Conservation (phyloP, 2,113 vertebrate genomes). For the Misgurnus mizolepis region DNA sequence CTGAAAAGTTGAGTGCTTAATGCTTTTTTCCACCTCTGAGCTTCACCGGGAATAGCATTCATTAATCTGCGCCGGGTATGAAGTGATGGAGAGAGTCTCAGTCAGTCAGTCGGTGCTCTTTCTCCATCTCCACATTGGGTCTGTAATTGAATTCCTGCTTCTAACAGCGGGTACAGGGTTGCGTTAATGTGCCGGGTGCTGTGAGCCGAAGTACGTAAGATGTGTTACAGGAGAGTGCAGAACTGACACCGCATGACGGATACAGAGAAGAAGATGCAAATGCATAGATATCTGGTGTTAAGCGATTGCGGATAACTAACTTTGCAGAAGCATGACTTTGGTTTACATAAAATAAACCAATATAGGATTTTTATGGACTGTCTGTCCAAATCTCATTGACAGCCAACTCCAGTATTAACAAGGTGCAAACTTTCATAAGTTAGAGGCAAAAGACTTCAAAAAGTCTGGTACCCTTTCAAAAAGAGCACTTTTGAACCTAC, state of each 20-base stretch:
- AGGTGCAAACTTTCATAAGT: too few species aligned
- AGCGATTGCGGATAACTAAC: slow-evolving; percentile 13
- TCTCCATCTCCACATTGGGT: slow-evolving; percentile 16
- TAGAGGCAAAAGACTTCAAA: too few species aligned
- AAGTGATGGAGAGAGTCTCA: slow-evolving; percentile 32
- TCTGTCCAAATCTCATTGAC: not conserved
- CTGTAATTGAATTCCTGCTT: slow-evolving; percentile 51
- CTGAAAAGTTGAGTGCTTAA: slow-evolving; percentile 42
- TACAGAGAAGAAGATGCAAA: slow-evolving; percentile 21
- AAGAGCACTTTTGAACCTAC: too few species aligned
- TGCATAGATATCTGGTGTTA: slow-evolving; percentile 5
- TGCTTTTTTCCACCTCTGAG: slow-evolving; percentile 31
- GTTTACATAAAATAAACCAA: not conserved
- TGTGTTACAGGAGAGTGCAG: slow-evolving; percentile 27
- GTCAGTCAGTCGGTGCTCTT: slow-evolving; percentile 23
- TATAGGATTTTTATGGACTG: not conserved
- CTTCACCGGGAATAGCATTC: slow-evolving; percentile 35
- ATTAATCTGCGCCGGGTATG: slow-evolving; percentile 42
- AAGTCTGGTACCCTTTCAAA: too few species aligned
- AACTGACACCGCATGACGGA: slow-evolving; percentile 17
- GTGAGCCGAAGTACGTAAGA: slow-evolving; percentile 36
- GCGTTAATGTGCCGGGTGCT: slow-evolving; percentile 36
- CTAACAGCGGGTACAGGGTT: slow-evolving; percentile 40
- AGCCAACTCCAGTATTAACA: too few species aligned
- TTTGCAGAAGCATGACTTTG: not conserved